Evolutionary conservation across 2,797 vertebrate genomes (phyloP).

Genomic region (Rhabdophis nuchalis): DNA sequence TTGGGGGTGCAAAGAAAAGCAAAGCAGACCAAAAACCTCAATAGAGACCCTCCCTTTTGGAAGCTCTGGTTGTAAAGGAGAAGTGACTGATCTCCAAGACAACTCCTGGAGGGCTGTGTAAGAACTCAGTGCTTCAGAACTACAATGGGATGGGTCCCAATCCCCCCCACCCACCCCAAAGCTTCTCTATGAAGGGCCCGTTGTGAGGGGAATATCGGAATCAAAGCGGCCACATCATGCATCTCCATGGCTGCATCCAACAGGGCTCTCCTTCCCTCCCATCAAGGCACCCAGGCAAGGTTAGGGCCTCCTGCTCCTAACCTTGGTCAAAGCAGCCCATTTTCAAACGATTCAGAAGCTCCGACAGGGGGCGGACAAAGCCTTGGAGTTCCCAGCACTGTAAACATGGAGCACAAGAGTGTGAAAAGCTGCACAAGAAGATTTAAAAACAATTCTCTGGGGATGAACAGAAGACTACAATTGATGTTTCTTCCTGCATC

Average conservation of each 20-base stretch:
- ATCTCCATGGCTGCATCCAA: neutral
- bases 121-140: neutral
- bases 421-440: neutral
- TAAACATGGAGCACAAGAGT: neutral
- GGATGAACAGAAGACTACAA: neutral
- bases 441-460: neutral
- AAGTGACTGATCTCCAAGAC: neutral
- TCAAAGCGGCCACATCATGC: neutral
- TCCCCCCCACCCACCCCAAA: neutral
- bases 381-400: slow-evolving; percentile 90
- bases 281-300: neutral
- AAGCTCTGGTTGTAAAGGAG: neutral
- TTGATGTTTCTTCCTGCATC: neutral
- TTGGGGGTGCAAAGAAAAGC: neutral
- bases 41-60: neutral
- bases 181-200: neutral
- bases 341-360: slow-evolving; percentile 86
- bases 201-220: neutral
- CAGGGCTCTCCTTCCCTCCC: neutral
- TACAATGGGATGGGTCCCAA: neutral
- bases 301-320: slow-evolving; percentile 48
- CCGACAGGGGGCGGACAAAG: slow-evolving; percentile 82
- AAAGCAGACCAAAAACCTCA: neutral
- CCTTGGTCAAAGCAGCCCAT: slow-evolving; percentile 86
- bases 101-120: neutral